These are phyloP conservation scores for Delichon dasypus DNA, from an alignment of 2,797 vertebrate genomes.

Conservation along the genomic window DNA sequence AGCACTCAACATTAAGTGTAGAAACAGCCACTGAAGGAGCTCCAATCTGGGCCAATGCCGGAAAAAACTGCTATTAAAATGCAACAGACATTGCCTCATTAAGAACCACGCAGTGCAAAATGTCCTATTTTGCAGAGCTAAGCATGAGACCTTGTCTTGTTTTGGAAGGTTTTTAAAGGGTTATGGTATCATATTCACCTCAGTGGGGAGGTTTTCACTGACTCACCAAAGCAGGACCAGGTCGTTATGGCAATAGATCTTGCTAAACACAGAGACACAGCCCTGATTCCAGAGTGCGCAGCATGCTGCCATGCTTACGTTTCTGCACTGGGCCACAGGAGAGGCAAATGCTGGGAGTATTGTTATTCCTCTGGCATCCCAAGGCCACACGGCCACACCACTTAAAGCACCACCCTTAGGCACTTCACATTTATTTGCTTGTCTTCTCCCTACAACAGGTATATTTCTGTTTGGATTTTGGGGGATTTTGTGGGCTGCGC, in stretches of 20 bases:
- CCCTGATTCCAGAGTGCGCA: neutral
- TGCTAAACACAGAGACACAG: neutral
- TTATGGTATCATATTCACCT: neutral
- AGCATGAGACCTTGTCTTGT: neutral
- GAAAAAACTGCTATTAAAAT: conserved; percentile 35
- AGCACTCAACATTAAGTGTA: neutral
- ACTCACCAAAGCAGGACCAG: neutral
- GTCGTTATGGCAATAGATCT: neutral
- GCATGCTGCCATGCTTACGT: neutral
- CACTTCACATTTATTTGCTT: neutral
- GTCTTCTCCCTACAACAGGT: neutral
- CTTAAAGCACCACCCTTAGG: neutral
- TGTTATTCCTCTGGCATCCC: neutral
- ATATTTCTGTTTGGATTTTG: neutral
- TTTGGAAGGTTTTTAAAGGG: neutral
- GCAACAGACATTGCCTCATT: neutral
- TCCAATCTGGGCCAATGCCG: neutral
- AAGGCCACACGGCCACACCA: accelerated
- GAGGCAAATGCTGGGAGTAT: neutral
- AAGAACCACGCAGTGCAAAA: neutral
- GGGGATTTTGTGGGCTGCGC: neutral
- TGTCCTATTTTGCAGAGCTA: neutral
- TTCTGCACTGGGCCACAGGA: neutral
- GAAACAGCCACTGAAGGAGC: conserved; percentile 5
- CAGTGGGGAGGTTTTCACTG: neutral